Percentiles rank a stretch among this genome's conserved stretches.
phyloP scores from a whole-genome alignment of 2,797 vertebrate species.

The Phalloptychus januarius region DNA sequence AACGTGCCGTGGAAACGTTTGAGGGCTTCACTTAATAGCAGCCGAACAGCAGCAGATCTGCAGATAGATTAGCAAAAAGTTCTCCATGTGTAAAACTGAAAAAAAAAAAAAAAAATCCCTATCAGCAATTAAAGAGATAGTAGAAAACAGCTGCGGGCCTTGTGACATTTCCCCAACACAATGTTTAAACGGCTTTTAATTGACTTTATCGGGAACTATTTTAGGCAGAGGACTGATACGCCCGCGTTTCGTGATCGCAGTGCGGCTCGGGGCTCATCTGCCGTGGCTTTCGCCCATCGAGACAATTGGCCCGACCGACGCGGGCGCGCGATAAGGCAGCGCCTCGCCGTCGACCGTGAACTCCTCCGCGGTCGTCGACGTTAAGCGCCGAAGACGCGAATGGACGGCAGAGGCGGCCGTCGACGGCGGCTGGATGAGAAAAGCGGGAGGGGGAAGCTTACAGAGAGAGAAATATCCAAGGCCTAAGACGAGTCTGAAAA shows the following conservation, averaged over 20 bases:
- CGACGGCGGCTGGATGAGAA: slow-evolving; percentile 36
- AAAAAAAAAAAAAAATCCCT: slow-evolving; percentile 38
- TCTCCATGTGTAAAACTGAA: slow-evolving; percentile 32
- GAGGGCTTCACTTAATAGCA: slow-evolving; percentile 45
- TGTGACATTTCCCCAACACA: slow-evolving; percentile 57
- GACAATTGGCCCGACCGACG: slow-evolving; percentile 32
- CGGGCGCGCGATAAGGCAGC: slow-evolving; percentile 25
- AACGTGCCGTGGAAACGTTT: slow-evolving; percentile 23
- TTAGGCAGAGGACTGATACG: slow-evolving; percentile 68
- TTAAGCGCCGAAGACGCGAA: slow-evolving; percentile 59
- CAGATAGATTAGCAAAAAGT: slow-evolving; percentile 42
- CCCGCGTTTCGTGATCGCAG: slow-evolving; percentile 41
- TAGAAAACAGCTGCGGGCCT: slow-evolving; percentile 75
- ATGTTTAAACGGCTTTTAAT: slow-evolving; percentile 78
- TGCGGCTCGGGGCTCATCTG: slow-evolving; percentile 45
- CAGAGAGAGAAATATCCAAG: slow-evolving; percentile 59
- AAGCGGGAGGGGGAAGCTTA: slow-evolving; percentile 59
- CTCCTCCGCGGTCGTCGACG: slow-evolving; percentile 44
- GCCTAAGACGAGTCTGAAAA: slow-evolving; percentile 66
- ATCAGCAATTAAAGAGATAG: slow-evolving; percentile 70
- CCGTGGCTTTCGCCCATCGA: slow-evolving; percentile 44
- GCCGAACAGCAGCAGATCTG: slow-evolving; percentile 6
- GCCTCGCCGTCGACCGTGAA: slow-evolving; percentile 38
- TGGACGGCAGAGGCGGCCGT: slow-evolving; percentile 24
- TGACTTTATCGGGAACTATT: slow-evolving; percentile 75